Percentiles rank a stretch among this genome's conserved stretches.
phyloP scores from a whole-genome alignment of 2,888 invertebrate genomes.

The Eurois occulta region DNA sequence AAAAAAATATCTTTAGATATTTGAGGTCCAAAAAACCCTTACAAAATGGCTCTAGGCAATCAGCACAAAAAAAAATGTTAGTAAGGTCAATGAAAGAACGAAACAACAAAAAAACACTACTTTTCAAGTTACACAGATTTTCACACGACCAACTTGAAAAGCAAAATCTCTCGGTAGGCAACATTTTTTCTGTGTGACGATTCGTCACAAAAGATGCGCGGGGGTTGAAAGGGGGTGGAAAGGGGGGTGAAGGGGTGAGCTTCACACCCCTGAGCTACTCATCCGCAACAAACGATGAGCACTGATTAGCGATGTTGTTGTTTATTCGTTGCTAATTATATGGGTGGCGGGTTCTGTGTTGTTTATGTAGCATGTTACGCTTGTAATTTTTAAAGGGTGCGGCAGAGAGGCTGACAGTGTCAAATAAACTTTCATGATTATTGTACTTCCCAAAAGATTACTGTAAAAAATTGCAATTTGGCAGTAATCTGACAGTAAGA shows the following conservation, averaged over 20 bases:
- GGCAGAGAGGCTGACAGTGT: not conserved
- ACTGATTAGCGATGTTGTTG: conserved; percentile 61
- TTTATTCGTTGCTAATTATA: conserved; percentile 52
- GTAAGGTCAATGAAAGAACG: not conserved
- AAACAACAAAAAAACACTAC: not conserved
- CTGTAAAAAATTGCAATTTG: not conserved
- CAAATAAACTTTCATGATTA: not conserved
- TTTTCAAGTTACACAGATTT: not conserved
- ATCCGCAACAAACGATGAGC: conserved; percentile 63
- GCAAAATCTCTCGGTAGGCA: conserved; percentile 2
- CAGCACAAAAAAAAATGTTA: not conserved
- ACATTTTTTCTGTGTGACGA: conserved; percentile 45
- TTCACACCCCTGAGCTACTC: conserved; percentile 53
- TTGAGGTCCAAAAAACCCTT: no score
- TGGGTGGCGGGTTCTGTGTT: conserved; percentile 31
- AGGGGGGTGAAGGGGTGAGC: conserved; percentile 1
- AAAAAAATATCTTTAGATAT: not conserved
- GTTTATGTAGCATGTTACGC: not conserved
- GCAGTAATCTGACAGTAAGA: not conserved
- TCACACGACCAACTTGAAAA: conserved; percentile 9
- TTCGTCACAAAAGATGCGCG: conserved; percentile 39
- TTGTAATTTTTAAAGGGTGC: conserved; percentile 1
- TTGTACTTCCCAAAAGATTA: not conserved
- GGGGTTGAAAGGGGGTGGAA: conserved; percentile 7
- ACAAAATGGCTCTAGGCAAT: not conserved